These are phyloP conservation scores for Geotrupes spiniger DNA, from an alignment of 2,888 invertebrate species.

Conservation along the genomic window DNA sequence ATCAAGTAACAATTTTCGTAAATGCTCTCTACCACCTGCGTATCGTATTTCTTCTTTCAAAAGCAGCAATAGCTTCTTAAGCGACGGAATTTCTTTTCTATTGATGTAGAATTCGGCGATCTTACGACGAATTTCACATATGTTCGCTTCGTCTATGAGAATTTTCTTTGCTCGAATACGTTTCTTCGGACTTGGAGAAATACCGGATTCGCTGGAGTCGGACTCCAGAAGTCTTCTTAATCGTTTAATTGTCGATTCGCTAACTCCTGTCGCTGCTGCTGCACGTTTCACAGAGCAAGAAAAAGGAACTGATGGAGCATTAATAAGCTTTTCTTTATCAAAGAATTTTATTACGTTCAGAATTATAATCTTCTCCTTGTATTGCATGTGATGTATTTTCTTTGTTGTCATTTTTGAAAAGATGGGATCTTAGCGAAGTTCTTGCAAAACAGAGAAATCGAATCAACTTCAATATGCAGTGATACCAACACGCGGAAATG, in stretches of 20 bases:
- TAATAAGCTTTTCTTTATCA: constrained; percentile 11
- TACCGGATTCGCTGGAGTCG: neutral
- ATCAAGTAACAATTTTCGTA: neutral
- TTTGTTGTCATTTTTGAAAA: neutral
- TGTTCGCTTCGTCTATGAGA: constrained; percentile 1
- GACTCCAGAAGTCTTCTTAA: constrained; percentile 1
- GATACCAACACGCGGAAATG: too few species aligned
- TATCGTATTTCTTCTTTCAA: neutral
- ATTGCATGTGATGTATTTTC: constrained; percentile 13
- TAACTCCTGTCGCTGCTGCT: constrained; percentile 11
- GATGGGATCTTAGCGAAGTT: too few species aligned
- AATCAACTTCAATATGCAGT: too few species aligned
- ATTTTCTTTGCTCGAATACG: constrained; percentile 5
- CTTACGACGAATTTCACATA: neutral
- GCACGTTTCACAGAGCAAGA: constrained; percentile 12
- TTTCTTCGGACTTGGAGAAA: neutral
- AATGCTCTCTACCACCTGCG: neutral
- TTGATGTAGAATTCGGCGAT: too few species aligned
- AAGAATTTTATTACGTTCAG: constrained; percentile 7
- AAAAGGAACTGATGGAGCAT: constrained; percentile 8
- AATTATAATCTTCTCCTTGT: constrained; percentile 8
- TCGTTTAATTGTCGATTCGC: constrained; percentile 12
- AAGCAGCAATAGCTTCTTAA: too few species aligned
- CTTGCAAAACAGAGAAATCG: too few species aligned
- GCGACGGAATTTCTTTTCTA: too few species aligned